phyloP scores from a whole-genome alignment of 2,797 vertebrate genomes.

The Salarias fasciatus region DNA sequence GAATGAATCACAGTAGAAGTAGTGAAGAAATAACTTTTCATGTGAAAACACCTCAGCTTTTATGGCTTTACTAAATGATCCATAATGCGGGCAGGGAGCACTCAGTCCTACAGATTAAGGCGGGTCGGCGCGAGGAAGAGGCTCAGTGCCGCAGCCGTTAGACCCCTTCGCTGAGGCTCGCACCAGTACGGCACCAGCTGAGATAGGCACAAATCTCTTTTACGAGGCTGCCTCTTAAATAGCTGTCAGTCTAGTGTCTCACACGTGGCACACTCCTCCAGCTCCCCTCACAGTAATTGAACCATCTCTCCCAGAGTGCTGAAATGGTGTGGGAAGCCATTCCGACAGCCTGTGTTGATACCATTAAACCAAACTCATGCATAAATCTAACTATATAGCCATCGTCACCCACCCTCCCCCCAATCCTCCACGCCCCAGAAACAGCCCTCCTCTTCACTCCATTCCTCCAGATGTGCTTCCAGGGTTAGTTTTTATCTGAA shows the following conservation, averaged over 20 bases:
- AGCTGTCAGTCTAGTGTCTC: conserved; percentile 85
- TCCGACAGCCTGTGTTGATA: conserved; percentile 79
- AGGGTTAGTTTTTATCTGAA: conserved; percentile 42
- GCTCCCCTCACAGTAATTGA: conserved; percentile 79
- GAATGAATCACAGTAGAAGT: conserved; percentile 81
- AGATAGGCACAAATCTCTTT: conserved; percentile 85
- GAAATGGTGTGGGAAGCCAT: conserved; percentile 75
- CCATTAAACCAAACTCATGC: conserved; percentile 78
- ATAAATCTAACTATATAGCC: conserved; percentile 74
- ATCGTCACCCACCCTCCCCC: conserved; percentile 33
- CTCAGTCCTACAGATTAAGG: conserved; percentile 77
- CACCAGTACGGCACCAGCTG: conserved; percentile 59
- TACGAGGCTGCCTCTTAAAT: conserved; percentile 85
- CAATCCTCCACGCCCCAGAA: conserved; percentile 37
- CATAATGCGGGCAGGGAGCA: conserved; percentile 80
- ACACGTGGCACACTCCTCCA: conserved; percentile 73
- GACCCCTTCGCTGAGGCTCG: conserved; percentile 53
- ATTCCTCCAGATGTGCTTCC: conserved; percentile 34
- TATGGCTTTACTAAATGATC: conserved; percentile 86
- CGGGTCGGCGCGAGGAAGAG: conserved; percentile 50
- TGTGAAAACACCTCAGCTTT: conserved; percentile 86
- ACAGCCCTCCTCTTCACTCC: conserved; percentile 31
- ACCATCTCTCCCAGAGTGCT: conserved; percentile 76
- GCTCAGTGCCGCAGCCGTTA: conserved; percentile 63
- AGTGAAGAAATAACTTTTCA: conserved; percentile 85